Conservation (phyloP, 2,113 vertebrate genomes). For the Ophiodon elongatus region DNA sequence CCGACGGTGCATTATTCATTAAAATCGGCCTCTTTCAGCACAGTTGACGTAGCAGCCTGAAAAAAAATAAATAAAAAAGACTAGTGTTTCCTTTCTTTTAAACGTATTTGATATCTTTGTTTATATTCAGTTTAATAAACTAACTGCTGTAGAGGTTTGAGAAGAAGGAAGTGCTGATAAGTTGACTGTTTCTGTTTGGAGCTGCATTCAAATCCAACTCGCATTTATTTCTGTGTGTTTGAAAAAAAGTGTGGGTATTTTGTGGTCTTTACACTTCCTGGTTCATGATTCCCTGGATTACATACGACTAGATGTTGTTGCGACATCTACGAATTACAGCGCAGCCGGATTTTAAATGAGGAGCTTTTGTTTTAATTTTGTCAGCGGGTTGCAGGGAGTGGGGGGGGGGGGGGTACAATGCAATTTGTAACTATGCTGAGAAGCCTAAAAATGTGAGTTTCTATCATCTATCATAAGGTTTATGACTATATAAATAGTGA, state of each 20-base stretch:
- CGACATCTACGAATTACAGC: no score
- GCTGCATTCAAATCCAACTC: neutral
- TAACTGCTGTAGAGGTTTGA: neutral
- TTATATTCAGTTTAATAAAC: neutral
- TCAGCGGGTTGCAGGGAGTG: no score
- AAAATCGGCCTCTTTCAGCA: neutral
- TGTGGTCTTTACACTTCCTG: no score
- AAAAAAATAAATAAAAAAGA: neutral
- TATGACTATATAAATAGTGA: no score
- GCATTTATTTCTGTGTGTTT: no score
- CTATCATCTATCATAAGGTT: neutral
- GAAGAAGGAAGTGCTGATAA: neutral
- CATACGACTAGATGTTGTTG: no score
- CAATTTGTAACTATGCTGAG: neutral
- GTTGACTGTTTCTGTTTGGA: neutral
- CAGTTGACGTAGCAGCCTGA: constrained; percentile 20
- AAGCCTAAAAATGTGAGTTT: neutral
- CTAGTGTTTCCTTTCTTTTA: neutral
- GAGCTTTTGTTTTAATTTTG: neutral
- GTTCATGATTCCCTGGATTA: no score
- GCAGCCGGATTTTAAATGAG: neutral
- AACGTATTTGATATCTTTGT: neutral
- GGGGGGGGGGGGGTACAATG: no score
- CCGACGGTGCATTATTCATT: constrained; percentile 61
- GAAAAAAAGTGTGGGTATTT: no score